These are phyloP conservation scores for Fabriciana adippe DNA, from an alignment of 2,888 invertebrate genomes.

Conservation along the genomic window DNA sequence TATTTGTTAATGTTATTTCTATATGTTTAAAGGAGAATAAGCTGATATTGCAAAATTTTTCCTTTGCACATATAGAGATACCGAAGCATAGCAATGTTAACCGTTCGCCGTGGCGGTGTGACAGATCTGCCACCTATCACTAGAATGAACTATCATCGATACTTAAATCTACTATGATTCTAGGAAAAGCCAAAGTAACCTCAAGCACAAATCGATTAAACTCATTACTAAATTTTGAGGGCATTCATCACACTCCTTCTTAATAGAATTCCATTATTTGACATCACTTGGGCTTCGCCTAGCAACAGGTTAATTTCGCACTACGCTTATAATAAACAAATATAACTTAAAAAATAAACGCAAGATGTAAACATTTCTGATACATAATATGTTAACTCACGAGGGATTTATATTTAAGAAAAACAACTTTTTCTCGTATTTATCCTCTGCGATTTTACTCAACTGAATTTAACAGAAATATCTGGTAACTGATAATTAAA, in stretches of 20 bases:
- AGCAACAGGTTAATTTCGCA: constrained; percentile 60
- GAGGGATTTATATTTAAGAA: constrained; percentile 64
- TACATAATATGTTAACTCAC: constrained; percentile 48
- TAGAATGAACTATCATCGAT: constrained; percentile 68
- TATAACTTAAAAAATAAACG: constrained; percentile 49
- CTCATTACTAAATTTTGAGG: constrained; percentile 9
- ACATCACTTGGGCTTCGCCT: constrained; percentile 49
- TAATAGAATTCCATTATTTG: constrained; percentile 4
- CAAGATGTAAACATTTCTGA: constrained; percentile 50
- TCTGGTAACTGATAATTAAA: constrained; percentile 79
- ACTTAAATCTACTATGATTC: constrained; percentile 55
- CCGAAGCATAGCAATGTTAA: constrained; percentile 58
- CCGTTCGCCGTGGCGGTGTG: constrained; percentile 69
- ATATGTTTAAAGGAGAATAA: constrained; percentile 12
- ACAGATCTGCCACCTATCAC: constrained; percentile 76
- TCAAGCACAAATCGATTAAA: constrained; percentile 8
- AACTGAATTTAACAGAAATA: constrained; percentile 76
- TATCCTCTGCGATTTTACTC: constrained; percentile 76
- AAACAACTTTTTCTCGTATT: constrained; percentile 75
- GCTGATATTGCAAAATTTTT: neutral
- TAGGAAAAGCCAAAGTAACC: constrained; percentile 43
- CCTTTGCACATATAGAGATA: constrained; percentile 52
- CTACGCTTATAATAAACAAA: constrained; percentile 68
- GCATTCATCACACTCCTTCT: neutral
- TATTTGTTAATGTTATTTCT: constrained; percentile 12